These are phyloP conservation scores for Creontiades dilutus DNA, from an alignment of 2,888 invertebrate species.

Conservation along the genomic window DNA sequence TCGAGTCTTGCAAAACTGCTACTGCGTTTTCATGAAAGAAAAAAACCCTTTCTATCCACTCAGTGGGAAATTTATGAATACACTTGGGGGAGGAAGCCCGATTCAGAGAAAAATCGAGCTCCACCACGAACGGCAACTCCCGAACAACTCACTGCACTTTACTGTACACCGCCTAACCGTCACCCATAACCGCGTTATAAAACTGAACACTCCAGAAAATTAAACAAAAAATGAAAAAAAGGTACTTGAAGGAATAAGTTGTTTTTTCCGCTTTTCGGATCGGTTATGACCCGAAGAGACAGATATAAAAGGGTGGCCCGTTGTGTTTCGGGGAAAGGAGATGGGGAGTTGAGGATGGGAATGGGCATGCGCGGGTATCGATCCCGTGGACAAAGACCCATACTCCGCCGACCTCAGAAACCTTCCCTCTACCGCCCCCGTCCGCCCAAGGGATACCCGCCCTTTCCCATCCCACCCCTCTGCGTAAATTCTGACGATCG, in stretches of 20 bases:
- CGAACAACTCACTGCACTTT: not conserved
- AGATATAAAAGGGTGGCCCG: slow-evolving; percentile 63
- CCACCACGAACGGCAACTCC: not conserved
- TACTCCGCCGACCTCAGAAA: slow-evolving; percentile 70
- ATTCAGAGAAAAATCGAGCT: slow-evolving; percentile 16
- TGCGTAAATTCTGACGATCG: slow-evolving; percentile 56
- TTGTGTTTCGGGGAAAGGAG: slow-evolving; percentile 48
- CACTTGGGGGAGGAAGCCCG: slow-evolving; percentile 1
- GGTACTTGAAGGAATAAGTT: not conserved
- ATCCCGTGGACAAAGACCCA: slow-evolving; percentile 72
- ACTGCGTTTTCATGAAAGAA: slow-evolving; percentile 2
- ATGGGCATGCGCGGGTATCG: slow-evolving; percentile 73
- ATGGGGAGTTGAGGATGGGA: slow-evolving; percentile 22
- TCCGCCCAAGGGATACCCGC: slow-evolving; percentile 40
- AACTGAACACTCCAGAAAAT: not conserved
- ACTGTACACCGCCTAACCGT: not conserved
- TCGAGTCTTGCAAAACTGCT: not conserved
- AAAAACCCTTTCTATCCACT: not conserved
- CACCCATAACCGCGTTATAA: slow-evolving; percentile 1
- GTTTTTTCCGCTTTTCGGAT: slow-evolving; percentile 13
- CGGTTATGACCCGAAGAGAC: slow-evolving; percentile 61
- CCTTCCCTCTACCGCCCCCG: slow-evolving; percentile 15
- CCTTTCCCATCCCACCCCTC: slow-evolving; percentile 31
- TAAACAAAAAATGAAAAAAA: not conserved
- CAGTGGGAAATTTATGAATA: not conserved